Percentiles rank a stretch among this genome's conserved stretches.
Evolutionary conservation across 1,140 invertebrate species (phyloP).

Genomic region (Odontomachus brunneus): DNA sequence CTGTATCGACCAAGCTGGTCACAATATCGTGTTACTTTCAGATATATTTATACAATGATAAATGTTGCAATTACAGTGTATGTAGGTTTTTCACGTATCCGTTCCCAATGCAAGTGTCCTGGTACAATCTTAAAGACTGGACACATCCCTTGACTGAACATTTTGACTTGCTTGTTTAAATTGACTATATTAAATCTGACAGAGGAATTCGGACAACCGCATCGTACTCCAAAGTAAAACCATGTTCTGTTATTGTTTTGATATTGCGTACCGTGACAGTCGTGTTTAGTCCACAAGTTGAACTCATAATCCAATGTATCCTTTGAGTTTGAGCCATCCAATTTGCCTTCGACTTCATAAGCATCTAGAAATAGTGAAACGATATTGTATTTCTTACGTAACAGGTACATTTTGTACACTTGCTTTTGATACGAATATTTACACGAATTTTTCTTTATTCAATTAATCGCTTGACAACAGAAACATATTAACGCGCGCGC

Average conservation of each 20-base stretch:
- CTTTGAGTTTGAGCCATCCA: constrained; percentile 77
- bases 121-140: constrained; percentile 91
- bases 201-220: constrained; percentile 84
- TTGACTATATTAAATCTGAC: constrained; percentile 95
- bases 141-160: constrained; percentile 96
- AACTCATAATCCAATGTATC: constrained; percentile 91
- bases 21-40: not conserved
- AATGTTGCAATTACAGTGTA: constrained; percentile 84
- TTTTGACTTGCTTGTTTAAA: constrained; percentile 95
- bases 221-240: constrained; percentile 96
- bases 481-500: too few relatives aligned
- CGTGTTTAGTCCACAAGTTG: constrained; percentile 95
- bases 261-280: constrained; percentile 94
- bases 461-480: too few relatives aligned
- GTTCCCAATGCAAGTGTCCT: constrained; percentile 91
- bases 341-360: constrained; percentile 71
- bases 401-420: not conserved
- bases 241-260: constrained; percentile 96
- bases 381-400: constrained; percentile 41
- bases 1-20: not conserved
- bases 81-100: constrained; percentile 90
- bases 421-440: too few relatives aligned
- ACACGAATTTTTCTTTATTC: too few relatives aligned
- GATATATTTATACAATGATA: not conserved
- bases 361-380: constrained; percentile 62